Evolutionary conservation across 2,888 invertebrate species (phyloP).

Genomic region (Tipula lateralis): DNA sequence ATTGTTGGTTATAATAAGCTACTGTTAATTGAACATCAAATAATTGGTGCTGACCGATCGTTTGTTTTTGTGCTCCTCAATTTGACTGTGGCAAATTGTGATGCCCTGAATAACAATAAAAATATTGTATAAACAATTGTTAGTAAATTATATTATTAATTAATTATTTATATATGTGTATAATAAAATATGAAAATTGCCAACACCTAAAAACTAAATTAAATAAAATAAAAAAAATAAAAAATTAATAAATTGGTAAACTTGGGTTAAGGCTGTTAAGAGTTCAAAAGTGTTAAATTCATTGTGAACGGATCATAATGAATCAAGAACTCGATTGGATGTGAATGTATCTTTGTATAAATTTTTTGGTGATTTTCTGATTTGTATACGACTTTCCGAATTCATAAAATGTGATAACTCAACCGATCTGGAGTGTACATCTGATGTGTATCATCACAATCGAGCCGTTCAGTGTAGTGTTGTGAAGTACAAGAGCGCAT

Average conservation of each 20-base stretch:
- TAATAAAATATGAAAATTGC: constrained; percentile 20
- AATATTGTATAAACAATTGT: constrained; percentile 12
- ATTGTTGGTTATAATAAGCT: constrained; percentile 25
- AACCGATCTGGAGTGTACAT: too few relatives aligned
- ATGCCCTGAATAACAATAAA: constrained; percentile 57
- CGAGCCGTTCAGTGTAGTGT: too few relatives aligned
- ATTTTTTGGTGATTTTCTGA: neutral
- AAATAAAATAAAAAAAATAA: too few relatives aligned
- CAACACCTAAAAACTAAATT: constrained; percentile 28
- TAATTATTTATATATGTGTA: neutral
- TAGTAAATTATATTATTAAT: neutral
- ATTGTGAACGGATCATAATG: constrained; percentile 11
- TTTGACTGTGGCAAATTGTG: constrained; percentile 84
- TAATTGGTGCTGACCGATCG: constrained; percentile 72
- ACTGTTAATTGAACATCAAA: constrained; percentile 26
- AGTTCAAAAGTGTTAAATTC: neutral
- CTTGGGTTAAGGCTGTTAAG: neutral
- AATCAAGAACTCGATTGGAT: neutral
- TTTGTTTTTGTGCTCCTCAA: constrained; percentile 81
- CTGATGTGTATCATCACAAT: too few relatives aligned
- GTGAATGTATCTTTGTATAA: neutral
- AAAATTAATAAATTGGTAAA: neutral
- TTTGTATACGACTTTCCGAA: neutral
- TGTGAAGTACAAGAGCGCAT: too few relatives aligned
- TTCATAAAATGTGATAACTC: too few relatives aligned